These are phyloP conservation scores for Poecilia velifera DNA, from an alignment of 2,797 vertebrate species.

Conservation along the genomic window DNA sequence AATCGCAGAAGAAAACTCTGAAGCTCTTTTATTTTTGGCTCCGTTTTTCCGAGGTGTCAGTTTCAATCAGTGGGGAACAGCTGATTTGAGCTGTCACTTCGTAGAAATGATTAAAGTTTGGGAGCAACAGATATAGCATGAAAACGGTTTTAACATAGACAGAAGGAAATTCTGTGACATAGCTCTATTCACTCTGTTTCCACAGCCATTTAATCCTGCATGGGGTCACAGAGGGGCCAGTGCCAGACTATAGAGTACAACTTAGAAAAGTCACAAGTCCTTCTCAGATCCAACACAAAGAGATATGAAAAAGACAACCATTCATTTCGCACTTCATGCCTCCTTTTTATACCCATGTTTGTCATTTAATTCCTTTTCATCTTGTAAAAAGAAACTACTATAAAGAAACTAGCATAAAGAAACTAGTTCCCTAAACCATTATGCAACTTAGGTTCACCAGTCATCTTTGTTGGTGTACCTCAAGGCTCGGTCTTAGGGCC, in stretches of 20 bases:
- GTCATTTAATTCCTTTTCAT: background rate
- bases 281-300: background rate
- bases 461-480: no score
- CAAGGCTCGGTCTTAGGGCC: no score
- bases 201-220: background rate
- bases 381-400: background rate
- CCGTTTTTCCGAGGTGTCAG: background rate
- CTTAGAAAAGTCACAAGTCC: background rate
- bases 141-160: background rate
- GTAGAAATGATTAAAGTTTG: background rate
- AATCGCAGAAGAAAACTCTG: constrained; percentile 26
- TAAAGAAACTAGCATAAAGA: background rate
- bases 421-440: background rate
- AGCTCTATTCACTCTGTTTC: background rate
- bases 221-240: background rate
- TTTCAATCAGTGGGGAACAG: background rate
- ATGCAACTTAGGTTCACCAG: background rate
- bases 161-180: background rate
- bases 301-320: background rate
- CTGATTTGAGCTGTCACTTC: background rate
- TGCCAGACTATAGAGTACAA: background rate
- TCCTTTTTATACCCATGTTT: background rate
- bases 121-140: background rate
- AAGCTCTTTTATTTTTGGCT: constrained; percentile 36
- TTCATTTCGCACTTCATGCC: background rate